Evolutionary conservation across 2,113 vertebrate genomes (phyloP).

Genomic region (Mionectes macconnelli): DNA sequence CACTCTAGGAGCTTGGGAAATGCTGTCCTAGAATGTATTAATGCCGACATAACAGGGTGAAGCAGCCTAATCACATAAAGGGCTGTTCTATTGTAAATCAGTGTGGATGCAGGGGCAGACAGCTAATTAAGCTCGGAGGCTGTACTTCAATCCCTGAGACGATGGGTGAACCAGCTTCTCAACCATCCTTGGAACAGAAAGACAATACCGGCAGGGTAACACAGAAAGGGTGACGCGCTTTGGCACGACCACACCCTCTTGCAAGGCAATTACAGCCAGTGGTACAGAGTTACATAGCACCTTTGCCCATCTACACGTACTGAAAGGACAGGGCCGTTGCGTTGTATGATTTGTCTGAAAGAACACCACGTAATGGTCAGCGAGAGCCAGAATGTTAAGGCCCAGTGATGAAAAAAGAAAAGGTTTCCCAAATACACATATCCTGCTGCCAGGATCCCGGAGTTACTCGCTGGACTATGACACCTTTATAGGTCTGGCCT

Average conservation of each 20-base stretch:
- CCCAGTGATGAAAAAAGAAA: not conserved
- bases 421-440: no score
- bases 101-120: not conserved
- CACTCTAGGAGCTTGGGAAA: not conserved
- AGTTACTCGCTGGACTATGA: not conserved
- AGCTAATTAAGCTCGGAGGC: not conserved
- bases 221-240: not conserved
- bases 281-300: not conserved
- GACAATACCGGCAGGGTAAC: not conserved
- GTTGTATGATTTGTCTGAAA: not conserved
- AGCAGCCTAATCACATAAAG: not conserved
- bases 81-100: not conserved
- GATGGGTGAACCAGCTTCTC: not conserved
- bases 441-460: not conserved
- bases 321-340: not conserved
- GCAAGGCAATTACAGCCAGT: not conserved
- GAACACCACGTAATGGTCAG: not conserved
- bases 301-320: not conserved
- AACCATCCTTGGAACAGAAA: not conserved
- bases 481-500: not conserved
- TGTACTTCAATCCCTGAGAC: not conserved
- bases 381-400: not conserved
- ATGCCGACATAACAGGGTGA: not conserved
- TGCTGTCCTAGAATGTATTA: not conserved
- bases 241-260: slow-evolving; percentile 26